Evolutionary conservation across 2,888 invertebrate genomes (phyloP).

Genomic region (Mayetiola destructor): DNA sequence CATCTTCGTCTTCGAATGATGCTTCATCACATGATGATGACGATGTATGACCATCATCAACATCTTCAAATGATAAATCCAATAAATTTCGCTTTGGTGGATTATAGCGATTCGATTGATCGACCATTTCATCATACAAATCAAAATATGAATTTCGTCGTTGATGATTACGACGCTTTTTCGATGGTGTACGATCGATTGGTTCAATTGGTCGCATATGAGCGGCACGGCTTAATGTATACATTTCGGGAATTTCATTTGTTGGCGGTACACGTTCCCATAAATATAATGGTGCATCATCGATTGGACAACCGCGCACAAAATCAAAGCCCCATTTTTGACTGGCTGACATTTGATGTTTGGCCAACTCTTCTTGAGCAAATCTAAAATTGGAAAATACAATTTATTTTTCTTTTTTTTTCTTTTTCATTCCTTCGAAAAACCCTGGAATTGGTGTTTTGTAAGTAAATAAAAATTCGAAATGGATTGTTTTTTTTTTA

Average conservation of each 20-base stretch:
- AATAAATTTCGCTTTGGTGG: not conserved
- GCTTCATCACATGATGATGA: slow-evolving; percentile 13
- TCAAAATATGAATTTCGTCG: not conserved
- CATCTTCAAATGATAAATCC: slow-evolving; percentile 14
- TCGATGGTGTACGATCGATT: slow-evolving; percentile 16
- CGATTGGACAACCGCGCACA: slow-evolving; percentile 28
- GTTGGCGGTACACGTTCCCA: slow-evolving; percentile 33
- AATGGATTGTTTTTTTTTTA: too few relatives aligned
- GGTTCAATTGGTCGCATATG: slow-evolving; percentile 27
- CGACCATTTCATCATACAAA: slow-evolving; percentile 4
- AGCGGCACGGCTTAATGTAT: slow-evolving; percentile 33
- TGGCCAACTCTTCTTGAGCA: slow-evolving; percentile 29
- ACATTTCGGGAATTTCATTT: slow-evolving; percentile 32
- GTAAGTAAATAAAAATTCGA: too few relatives aligned
- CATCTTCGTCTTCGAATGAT: not conserved
- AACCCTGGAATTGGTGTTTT: too few relatives aligned
- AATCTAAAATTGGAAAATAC: slow-evolving; percentile 20
- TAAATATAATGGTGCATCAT: slow-evolving; percentile 25
- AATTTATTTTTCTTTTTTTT: not conserved
- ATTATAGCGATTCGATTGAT: slow-evolving; percentile 2
- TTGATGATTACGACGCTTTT: not conserved
- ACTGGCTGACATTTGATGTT: slow-evolving; percentile 47
- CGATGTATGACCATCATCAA: not conserved
- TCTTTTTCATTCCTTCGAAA: too few relatives aligned
- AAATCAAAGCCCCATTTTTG: slow-evolving; percentile 35